Evolutionary conservation across 2,113 vertebrate genomes (phyloP).

Genomic region (Zosterops japonicus): DNA sequence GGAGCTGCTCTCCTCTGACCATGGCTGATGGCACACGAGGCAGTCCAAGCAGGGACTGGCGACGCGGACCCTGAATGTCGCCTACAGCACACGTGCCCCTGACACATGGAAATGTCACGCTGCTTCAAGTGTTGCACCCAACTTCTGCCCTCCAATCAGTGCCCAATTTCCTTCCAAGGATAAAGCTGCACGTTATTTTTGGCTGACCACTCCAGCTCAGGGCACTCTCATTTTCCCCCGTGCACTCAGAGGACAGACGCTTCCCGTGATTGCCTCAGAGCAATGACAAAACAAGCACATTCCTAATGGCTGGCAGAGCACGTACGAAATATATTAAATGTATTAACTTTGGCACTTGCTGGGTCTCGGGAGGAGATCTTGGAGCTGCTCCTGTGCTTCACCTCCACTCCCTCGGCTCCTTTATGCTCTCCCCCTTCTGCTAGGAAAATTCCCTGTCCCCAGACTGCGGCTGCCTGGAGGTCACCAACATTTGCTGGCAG

Average conservation of each 20-base stretch:
- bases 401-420: accelerated
- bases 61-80: not conserved
- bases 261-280: constrained; percentile 40
- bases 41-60: accelerated
- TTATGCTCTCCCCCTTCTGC: not conserved
- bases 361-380: not conserved
- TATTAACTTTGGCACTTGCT: constrained; percentile 48
- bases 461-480: not conserved
- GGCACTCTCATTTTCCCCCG: constrained; percentile 36
- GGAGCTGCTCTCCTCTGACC: not conserved
- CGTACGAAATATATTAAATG: constrained; percentile 38
- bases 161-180: constrained; percentile 71
- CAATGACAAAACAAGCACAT: constrained; percentile 64
- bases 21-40: accelerated
- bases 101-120: constrained; percentile 50
- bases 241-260: constrained; percentile 54
- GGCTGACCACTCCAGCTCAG: constrained; percentile 66
- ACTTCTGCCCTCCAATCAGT: constrained; percentile 63
- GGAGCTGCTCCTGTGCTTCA: not conserved
- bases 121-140: constrained; percentile 21
- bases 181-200: constrained; percentile 40
- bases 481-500: not conserved
- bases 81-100: not conserved
- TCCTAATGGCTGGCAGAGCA: constrained; percentile 56
- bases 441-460: not conserved